A percentile compares a stretch with the other conserved stretches of the same genome.
Evolutionary conservation across 2,797 vertebrate genomes (phyloP).

Genomic region (Glossophaga mutica): DNA sequence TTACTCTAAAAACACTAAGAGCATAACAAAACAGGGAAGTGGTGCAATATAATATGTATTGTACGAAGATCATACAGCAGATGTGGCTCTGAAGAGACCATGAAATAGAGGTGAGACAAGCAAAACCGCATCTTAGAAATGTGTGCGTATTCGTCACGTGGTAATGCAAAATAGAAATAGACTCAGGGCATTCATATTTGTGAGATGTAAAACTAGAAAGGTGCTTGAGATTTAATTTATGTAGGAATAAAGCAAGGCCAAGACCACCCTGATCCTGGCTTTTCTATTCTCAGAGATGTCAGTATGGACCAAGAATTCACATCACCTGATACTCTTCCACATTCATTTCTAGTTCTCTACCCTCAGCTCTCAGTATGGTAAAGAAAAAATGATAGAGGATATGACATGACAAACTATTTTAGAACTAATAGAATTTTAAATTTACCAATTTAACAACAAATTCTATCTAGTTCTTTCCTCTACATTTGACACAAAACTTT

Average conservation of each 20-base stretch:
- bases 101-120: not conserved
- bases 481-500: not conserved
- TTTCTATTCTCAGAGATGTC: not conserved
- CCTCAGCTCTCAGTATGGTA: not conserved
- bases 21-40: not conserved
- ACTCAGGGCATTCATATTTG: not conserved
- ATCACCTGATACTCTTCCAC: not conserved
- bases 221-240: not conserved
- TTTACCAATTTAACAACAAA: slow-evolving; percentile 15
- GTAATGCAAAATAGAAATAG: not conserved
- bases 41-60: not conserved
- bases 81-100: not conserved
- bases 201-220: not conserved
- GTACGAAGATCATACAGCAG: not conserved
- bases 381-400: not conserved
- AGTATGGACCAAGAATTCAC: not conserved
- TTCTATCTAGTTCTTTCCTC: not conserved
- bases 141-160: not conserved
- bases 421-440: slow-evolving; percentile 12
- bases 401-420: not conserved
- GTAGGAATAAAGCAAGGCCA: not conserved
- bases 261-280: not conserved
- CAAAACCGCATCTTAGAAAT: not conserved
- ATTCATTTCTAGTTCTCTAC: not conserved
- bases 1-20: not conserved